Evolutionary conservation across 1,140 invertebrate genomes (phyloP).

Genomic region (Ruditapes philippinarum): DNA sequence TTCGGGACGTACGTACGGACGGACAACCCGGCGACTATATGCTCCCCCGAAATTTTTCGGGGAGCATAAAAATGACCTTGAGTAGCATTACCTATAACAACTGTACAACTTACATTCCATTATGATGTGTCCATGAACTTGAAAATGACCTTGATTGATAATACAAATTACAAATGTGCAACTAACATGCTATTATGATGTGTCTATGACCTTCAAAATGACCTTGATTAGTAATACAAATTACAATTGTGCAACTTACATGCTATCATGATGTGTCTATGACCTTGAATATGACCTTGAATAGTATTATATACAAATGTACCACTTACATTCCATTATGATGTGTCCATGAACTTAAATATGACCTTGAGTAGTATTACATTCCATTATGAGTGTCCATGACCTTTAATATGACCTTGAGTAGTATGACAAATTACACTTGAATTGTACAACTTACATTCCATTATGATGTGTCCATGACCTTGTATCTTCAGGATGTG

Average conservation of each 20-base stretch:
- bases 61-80: too few species aligned
- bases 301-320: too few species aligned
- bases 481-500: slow-evolving; percentile 76
- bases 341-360: background rate
- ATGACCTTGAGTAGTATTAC: background rate
- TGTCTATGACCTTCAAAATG: background rate
- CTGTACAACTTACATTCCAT: background rate
- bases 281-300: too few species aligned
- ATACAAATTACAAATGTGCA: background rate
- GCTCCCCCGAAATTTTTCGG: too few species aligned
- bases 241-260: too few species aligned
- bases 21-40: too few species aligned
- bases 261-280: too few species aligned
- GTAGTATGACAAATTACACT: too few species aligned
- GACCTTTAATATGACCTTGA: background rate
- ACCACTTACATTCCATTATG: background rate
- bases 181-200: background rate
- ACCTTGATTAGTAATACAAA: too few species aligned
- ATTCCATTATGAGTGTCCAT: background rate
- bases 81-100: too few species aligned
- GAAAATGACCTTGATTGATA: too few species aligned
- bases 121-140: background rate
- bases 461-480: slow-evolving; percentile 81
- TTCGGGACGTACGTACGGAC: too few species aligned
- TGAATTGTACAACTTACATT: slow-evolving; percentile 67